Evolutionary conservation across 92 coral and sea anemone genomes (phyloP), one percentile per base, ranked within the genome.

Genomic region (Phenganax subtilis): DNA sequence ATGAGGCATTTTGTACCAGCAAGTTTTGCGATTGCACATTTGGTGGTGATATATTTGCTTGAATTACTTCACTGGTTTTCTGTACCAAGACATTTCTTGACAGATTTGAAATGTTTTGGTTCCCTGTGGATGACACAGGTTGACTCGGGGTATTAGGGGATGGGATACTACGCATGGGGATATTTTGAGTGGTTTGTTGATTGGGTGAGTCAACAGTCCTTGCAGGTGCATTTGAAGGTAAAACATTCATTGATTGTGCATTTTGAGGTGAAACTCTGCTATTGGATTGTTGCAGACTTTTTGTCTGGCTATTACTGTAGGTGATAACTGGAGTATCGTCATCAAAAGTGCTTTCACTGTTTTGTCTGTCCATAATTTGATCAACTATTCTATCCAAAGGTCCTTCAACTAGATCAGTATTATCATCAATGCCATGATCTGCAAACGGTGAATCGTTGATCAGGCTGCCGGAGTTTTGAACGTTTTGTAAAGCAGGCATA

Each of bases 301-400:
- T 61, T 57, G 82, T 44, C 28, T 84, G 86, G 17, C 75, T 15
- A n/a, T 44, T 59, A 47, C 66, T 74, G 59, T 90, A 70, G 66
- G 90, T 90, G 17, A 91, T 91, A 44, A 91, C 88, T 25, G 97
- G 90, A 25, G 89, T 91, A 75, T 87, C 90, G 65, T 91, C 90
- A 75, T 96, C 96, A 75, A 73, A 44, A 15, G 55, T 73, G 12
- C 27, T 59, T 78, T 78, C 58, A 27, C 67, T 78, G 16, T 92
- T 85, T 75, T 94, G 92, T 30, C 97, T 86, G 65, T 94, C 98
- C 14, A 94, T 93, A 90, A 94, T 92, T 83, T 96, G 97, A 60
- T 96, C 99, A 82, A 92, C 86, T 55, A 96, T 84, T 81, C 89
- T 90, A 37, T 96, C 99, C 9, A 79, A 64, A 6, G 83, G 83